A percentile compares a stretch with the other conserved stretches of the same genome.
phyloP scores from a whole-genome alignment of 2,113 vertebrate genomes.

The Urocitellus parryii region DNA sequence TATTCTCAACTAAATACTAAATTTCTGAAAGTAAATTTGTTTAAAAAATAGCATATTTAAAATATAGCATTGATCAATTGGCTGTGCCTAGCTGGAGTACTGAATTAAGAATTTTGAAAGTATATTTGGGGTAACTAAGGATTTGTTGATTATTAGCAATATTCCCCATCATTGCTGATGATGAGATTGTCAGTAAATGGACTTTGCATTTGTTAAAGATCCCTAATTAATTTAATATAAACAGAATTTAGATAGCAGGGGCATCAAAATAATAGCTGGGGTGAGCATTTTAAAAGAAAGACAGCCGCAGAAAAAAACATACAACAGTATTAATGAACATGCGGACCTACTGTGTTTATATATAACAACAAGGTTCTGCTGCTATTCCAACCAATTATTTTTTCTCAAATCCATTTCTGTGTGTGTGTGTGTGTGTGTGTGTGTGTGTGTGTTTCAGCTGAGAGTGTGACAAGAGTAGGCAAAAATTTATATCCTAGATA shows the following conservation, averaged over 20 bases:
- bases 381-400: not conserved
- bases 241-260: not conserved
- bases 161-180: not conserved
- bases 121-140: not conserved
- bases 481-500: not conserved
- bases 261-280: not conserved
- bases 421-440: not conserved
- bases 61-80: not conserved
- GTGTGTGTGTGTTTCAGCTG: not conserved
- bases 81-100: not conserved
- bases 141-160: not conserved
- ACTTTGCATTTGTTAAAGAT: not conserved
- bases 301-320: not conserved
- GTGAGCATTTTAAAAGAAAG: constrained; percentile 2
- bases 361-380: not conserved
- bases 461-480: not conserved
- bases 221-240: not conserved
- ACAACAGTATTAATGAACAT: not conserved
- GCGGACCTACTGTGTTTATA: not conserved
- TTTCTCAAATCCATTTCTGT: not conserved
- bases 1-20: not conserved
- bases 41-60: not conserved
- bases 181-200: not conserved
- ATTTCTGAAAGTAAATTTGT: not conserved
- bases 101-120: not conserved